Evolutionary conservation across 2,113 vertebrate genomes (phyloP), one percentile per base, ranked within the genome.

Genomic region (Stegastes partitus): DNA sequence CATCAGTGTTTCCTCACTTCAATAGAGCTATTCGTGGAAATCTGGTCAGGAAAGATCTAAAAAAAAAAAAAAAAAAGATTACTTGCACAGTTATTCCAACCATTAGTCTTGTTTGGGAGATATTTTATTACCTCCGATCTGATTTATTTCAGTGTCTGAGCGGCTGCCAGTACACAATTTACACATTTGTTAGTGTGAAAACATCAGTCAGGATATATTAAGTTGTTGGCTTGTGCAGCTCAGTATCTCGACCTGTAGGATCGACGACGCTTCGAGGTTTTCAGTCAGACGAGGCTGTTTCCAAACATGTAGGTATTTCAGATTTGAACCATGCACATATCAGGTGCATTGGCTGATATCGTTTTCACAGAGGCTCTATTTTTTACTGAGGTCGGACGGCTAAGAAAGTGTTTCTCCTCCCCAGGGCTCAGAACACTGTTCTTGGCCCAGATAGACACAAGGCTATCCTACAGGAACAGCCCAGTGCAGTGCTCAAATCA

Each of bases 321-420:
- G n/a, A n/a, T n/a, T n/a, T n/a, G n/a, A n/a, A n/a, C n/a, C n/a
- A 4, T 21, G 34, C 12, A 34, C 7, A 9, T 9, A 15, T 44
- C 42, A 50, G 18, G 49, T 53, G 59, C 56, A 26, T 70, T 51
- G 64, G 47, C 51, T 54, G 34, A 28, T 49, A 54, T 49, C 54
- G 11, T 54, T 84, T 82, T 42, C 56, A 77, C 63, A 1, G 39
- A 49, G 58, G 55, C 76, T 74, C 73, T 81, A 75, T 76, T 83
- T 86, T 47, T 45, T 56, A 37, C 75, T 1, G 7, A 86, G 69
- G 53, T 69, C 81, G 71, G 70, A 57, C 18, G 66, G 72, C 42
- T 77, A 37, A 79, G 74, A 68, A 90, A 87, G 72, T 70, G 72
- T 82, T 67, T 81, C 84, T 87, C 74, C 1, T 85, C 83, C 86